phyloP scores from a whole-genome alignment of 2,888 invertebrate genomes.

The Achlya flavicornis region DNA sequence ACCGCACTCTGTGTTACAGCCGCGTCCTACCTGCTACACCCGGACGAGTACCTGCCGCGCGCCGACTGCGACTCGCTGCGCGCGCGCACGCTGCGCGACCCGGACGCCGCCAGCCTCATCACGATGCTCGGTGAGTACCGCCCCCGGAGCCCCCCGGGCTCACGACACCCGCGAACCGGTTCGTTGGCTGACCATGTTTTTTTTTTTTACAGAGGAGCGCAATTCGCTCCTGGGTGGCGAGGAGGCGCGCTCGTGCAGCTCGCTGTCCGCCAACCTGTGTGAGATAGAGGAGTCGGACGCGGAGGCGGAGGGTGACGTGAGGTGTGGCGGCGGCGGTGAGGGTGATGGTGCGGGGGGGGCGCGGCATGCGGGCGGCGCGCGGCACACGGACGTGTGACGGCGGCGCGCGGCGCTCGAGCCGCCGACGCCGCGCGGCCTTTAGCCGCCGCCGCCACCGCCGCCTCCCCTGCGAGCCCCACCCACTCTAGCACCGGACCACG shows the following conservation, averaged over 20 bases:
- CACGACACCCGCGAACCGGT: not conserved
- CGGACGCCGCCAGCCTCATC: slow-evolving; percentile 87
- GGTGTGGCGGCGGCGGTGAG: slow-evolving; percentile 23
- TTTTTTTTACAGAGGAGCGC: slow-evolving; percentile 84
- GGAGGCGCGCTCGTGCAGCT: slow-evolving; percentile 88
- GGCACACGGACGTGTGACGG: slow-evolving; percentile 38
- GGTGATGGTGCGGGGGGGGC: slow-evolving; percentile 24
- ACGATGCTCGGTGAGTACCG: slow-evolving; percentile 84
- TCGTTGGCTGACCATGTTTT: slow-evolving; percentile 17
- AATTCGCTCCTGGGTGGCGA: slow-evolving; percentile 88
- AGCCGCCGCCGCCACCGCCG: too few species aligned
- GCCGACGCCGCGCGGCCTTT: too few species aligned
- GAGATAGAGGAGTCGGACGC: slow-evolving; percentile 96
- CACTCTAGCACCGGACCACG: slow-evolving; percentile 13
- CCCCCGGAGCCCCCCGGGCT: not conserved
- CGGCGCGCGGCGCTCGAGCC: slow-evolving; percentile 20
- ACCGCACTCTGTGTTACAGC: slow-evolving; percentile 53
- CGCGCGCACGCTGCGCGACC: slow-evolving; percentile 71
- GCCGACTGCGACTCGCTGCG: slow-evolving; percentile 75
- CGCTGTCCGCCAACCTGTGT: slow-evolving; percentile 93
- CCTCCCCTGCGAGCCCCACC: too few species aligned
- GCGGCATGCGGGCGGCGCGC: slow-evolving; percentile 46
- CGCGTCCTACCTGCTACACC: slow-evolving; percentile 91
- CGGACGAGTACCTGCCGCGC: slow-evolving; percentile 89
- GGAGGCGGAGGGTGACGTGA: slow-evolving; percentile 78